Base-by-base conservation (phyloP, 2,888 invertebrate genomes). In the Caenorhabditis japonica region DNA sequence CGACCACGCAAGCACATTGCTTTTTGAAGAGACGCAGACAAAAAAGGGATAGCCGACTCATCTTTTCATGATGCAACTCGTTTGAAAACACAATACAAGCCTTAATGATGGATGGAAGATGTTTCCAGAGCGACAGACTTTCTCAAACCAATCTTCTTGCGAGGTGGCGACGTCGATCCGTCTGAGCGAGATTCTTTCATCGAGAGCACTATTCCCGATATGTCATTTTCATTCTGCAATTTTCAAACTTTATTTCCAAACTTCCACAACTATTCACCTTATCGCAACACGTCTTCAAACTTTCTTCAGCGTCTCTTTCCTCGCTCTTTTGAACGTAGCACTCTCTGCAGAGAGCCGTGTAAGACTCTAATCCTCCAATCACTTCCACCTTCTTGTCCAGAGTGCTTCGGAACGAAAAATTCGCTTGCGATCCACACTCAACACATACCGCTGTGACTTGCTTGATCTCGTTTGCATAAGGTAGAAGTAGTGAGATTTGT, bases 351-450 rank as follows among this genome's bases (percentile, higher is more conserved):
- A 82, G 69, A 5, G 82, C 79, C 23, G 70, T 58, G 51, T 82
- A 82, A n/a, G 79, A 52, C 21, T 82, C 82, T 13, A 73, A 53
- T 27, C 82, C 82, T 36, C 80, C 82, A 38, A 82, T 82, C 43
- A 82, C 76, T 27, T 80, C 82, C 4, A 80, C 79, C 70, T 79
- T 75, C 47, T 79, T 80, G 34, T 82, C 79, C 15, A 73, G 62
- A 13, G 82, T 80, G 27, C 53, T 62, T 10, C 82, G 62, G 72
- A 80, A 80, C 1, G 82, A 73, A 69, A 71, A 80, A 55, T 62
- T 60, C 10, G 80, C 82, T 55, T 80, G 77, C 33, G 60, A 30
- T 21, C 82, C 82, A 46, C 82, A 82, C n/a, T 71, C 68, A 3
- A 64, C 66, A 34, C 81, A 79, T 0, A 81, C 80, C 8, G 82